Conservation (phyloP, 2,797 vertebrate genomes). For the Picus viridis region DNA sequence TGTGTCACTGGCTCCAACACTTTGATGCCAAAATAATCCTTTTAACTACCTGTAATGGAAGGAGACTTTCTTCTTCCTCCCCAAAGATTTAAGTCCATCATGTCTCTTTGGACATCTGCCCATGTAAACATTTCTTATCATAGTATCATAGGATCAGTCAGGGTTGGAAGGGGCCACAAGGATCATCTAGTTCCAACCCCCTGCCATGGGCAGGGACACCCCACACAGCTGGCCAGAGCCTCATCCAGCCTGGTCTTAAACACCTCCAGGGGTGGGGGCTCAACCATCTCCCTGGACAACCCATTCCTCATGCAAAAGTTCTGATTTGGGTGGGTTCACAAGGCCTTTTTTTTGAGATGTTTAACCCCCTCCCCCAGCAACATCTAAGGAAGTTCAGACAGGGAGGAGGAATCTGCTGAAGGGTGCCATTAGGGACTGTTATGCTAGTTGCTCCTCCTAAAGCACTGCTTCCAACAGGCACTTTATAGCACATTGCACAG, state of each 20-base stretch:
- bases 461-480: not conserved
- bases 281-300: too few species aligned
- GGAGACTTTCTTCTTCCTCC: not conserved
- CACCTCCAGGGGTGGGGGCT: too few species aligned
- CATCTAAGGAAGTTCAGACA: not conserved
- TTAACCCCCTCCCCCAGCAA: not conserved
- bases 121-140: not conserved
- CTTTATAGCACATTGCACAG: not conserved
- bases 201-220: too few species aligned
- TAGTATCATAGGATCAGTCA: too few species aligned
- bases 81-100: not conserved
- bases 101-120: not conserved
- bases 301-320: not conserved
- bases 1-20: accelerated
- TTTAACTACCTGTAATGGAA: not conserved
- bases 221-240: too few species aligned
- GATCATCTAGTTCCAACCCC: too few species aligned
- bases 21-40: not conserved
- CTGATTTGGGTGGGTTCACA: not conserved
- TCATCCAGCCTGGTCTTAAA: too few species aligned
- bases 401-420: not conserved
- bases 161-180: too few species aligned
- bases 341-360: not conserved
- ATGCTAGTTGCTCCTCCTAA: not conserved
- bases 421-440: not conserved